A percentile compares a stretch with the other conserved stretches of the same genome.
Evolutionary conservation across 2,797 vertebrate species (phyloP).

Genomic region (Girardinus metallicus): DNA sequence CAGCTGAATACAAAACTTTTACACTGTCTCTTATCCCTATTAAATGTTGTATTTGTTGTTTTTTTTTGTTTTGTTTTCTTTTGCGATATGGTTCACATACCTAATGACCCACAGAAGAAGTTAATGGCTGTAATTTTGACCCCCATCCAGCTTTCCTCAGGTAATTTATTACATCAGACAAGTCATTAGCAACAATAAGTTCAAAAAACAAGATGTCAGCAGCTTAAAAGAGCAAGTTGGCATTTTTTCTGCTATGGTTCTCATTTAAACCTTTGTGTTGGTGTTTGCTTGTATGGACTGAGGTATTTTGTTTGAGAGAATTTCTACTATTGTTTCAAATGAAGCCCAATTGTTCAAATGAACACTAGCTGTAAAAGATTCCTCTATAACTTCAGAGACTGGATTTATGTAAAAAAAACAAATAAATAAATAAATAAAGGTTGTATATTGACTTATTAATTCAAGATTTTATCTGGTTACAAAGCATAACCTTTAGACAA

Average conservation of each 20-base stretch:
- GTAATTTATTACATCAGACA: not conserved
- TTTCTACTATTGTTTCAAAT: not conserved
- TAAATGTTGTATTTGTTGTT: not conserved
- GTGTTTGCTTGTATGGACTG: not conserved
- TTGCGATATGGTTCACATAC: not conserved
- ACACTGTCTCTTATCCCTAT: not conserved
- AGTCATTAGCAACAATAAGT: conserved; percentile 1
- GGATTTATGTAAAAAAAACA: not conserved
- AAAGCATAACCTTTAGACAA: not conserved
- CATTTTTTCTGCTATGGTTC: not conserved
- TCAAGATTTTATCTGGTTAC: not conserved
- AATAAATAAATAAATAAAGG: not conserved
- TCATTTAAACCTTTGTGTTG: not conserved
- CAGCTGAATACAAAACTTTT: not conserved
- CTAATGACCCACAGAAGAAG: not conserved
- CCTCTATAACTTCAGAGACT: not conserved
- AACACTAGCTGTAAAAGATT: not conserved
- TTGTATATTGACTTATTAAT: not conserved
- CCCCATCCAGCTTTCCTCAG: not conserved
- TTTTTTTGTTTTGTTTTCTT: not conserved
- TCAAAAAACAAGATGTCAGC: not conserved
- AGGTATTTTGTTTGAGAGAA: not conserved
- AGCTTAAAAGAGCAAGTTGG: not conserved
- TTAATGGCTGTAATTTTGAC: conserved; percentile 3
- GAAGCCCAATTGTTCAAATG: not conserved